phyloP scores from a whole-genome alignment of 1,140 invertebrate genomes.

The Drosophila asahinai region DNA sequence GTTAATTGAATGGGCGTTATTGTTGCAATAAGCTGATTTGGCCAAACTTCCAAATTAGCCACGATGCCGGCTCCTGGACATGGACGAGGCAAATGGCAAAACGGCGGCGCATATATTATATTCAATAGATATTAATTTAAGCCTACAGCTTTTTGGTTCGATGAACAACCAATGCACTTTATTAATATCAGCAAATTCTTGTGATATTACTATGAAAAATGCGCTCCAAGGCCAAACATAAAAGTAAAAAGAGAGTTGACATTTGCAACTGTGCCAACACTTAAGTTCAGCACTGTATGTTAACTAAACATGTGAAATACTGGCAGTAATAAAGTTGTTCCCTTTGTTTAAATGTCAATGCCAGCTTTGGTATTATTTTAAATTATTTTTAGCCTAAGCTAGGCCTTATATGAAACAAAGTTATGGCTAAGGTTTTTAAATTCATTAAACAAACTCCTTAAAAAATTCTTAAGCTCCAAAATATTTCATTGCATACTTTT shows the following conservation, averaged over 20 bases:
- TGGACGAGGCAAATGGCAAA: not conserved
- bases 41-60: too few relatives aligned
- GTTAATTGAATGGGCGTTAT: not conserved
- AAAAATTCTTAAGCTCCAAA: not conserved
- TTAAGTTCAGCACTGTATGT: too few relatives aligned
- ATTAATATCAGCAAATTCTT: not conserved
- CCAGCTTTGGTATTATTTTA: not conserved
- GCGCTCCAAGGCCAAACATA: too few relatives aligned
- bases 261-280: too few relatives aligned
- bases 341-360: too few relatives aligned
- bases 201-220: too few relatives aligned
- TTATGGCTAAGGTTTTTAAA: not conserved
- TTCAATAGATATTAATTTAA: not conserved
- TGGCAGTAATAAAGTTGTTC: too few relatives aligned
- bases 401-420: not conserved
- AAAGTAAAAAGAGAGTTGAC: too few relatives aligned
- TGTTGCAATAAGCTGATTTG: not conserved
- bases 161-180: not conserved
- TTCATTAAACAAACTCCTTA: not conserved
- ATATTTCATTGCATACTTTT: not conserved
- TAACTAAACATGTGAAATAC: too few relatives aligned
- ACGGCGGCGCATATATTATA: not conserved
- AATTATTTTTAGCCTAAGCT: not conserved
- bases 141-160: not conserved
- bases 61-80: not conserved